These are phyloP conservation scores for Bactericera cockerelli DNA, from an alignment of 1,140 invertebrate species.

Conservation along the genomic window DNA sequence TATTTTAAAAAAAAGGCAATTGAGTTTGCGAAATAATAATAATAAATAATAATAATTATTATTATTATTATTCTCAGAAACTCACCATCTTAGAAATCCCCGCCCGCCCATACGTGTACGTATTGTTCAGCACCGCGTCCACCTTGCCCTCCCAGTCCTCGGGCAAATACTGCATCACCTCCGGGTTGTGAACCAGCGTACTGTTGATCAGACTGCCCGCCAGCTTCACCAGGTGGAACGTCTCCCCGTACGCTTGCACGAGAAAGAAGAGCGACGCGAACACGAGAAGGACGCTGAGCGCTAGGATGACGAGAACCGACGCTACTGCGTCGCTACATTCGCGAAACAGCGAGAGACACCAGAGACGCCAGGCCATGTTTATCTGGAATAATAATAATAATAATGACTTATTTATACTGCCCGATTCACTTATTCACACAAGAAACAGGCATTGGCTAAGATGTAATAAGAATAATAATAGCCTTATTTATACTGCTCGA, in stretches of 20 bases:
- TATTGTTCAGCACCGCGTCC: slow-evolving; percentile 78
- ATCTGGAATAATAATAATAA: background rate
- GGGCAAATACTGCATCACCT: slow-evolving; percentile 54
- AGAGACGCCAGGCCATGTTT: background rate
- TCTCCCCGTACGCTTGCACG: slow-evolving; percentile 83
- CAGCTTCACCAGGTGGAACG: slow-evolving; percentile 78
- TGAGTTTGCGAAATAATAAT: no score
- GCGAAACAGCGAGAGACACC: slow-evolving; percentile 26
- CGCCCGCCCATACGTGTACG: slow-evolving; percentile 75
- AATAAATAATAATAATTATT: no score
- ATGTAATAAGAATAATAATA: no score
- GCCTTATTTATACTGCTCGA: no score
- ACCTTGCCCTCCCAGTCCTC: slow-evolving; percentile 58
- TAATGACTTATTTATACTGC: no score
- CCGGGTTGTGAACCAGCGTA: slow-evolving; percentile 74
- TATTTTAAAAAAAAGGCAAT: no score
- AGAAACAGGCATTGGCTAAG: no score
- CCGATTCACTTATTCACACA: no score
- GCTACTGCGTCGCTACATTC: slow-evolving; percentile 41
- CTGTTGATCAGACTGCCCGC: slow-evolving; percentile 78
- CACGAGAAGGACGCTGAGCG: slow-evolving; percentile 33
- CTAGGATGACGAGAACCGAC: slow-evolving; percentile 39
- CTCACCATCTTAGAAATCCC: slow-evolving; percentile 65
- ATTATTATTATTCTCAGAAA: no score
- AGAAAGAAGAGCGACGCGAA: slow-evolving; percentile 39